Percentiles rank a stretch among this genome's conserved stretches.
These are phyloP conservation scores for Macquaria ambigua DNA, from an alignment of 2,113 vertebrate species.

Conservation along the genomic window DNA sequence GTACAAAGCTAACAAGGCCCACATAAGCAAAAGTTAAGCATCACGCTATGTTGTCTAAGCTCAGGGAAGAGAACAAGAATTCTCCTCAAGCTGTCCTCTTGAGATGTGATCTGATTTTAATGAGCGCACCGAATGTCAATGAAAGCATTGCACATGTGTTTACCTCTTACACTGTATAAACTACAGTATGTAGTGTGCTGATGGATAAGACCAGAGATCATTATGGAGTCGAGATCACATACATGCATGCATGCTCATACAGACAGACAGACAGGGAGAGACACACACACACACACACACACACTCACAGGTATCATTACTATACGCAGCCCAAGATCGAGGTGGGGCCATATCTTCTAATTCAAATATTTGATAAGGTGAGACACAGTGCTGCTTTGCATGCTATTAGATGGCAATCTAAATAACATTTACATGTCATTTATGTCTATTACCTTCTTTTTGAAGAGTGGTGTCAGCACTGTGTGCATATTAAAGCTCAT, in stretches of 20 bases:
- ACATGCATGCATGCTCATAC: background rate
- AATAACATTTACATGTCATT: slow-evolving; percentile 82
- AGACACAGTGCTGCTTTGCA: slow-evolving; percentile 68
- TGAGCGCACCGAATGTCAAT: slow-evolving; percentile 71
- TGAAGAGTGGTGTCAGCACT: slow-evolving; percentile 65
- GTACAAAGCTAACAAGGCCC: slow-evolving; percentile 42
- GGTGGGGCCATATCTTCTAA: slow-evolving; percentile 51
- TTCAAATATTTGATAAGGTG: slow-evolving; percentile 74
- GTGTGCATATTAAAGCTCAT: slow-evolving; percentile 64
- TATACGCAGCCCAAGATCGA: slow-evolving; percentile 24
- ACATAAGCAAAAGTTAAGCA: slow-evolving; percentile 50
- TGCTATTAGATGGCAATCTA: slow-evolving; percentile 78
- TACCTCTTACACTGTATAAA: slow-evolving; percentile 50
- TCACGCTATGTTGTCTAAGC: slow-evolving; percentile 43
- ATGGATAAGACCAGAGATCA: slow-evolving; percentile 54
- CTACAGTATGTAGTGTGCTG: slow-evolving; percentile 40
- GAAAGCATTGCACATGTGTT: slow-evolving; percentile 60
- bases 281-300: background rate
- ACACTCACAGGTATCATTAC: slow-evolving; percentile 39
- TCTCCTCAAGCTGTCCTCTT: slow-evolving; percentile 48
- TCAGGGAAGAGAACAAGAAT: slow-evolving; percentile 36
- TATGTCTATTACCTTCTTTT: slow-evolving; percentile 71
- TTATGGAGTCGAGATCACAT: slow-evolving; percentile 35
- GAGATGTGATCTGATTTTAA: slow-evolving; percentile 74
- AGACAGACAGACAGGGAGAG: background rate